Percentiles rank a stretch among this genome's conserved stretches.
phyloP scores from a whole-genome alignment of 2,797 vertebrate species.

The Iguana delicatissima region DNA sequence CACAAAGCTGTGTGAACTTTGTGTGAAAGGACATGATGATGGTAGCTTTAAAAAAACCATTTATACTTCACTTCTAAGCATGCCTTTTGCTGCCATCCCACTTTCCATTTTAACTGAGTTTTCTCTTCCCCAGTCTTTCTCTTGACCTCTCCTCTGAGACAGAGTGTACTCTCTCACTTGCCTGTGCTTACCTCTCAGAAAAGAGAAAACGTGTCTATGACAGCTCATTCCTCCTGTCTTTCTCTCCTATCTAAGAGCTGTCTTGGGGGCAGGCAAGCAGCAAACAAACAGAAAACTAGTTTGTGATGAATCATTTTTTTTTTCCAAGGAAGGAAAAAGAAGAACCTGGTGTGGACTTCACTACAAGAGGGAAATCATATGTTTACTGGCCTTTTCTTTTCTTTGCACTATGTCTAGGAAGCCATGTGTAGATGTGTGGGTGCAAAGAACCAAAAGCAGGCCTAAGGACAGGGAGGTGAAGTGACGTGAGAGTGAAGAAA shows the following conservation, averaged over 20 bases:
- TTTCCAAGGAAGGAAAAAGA: no score
- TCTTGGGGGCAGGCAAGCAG: not conserved
- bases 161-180: not conserved
- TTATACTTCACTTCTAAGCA: not conserved
- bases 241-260: not conserved
- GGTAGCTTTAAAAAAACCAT: not conserved
- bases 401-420: not conserved
- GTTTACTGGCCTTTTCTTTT: not conserved
- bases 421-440: not conserved
- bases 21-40: no score
- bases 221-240: not conserved
- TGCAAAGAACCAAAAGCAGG: not conserved
- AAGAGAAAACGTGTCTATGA: not conserved
- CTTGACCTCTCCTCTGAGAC: not conserved
- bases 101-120: not conserved
- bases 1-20: no score
- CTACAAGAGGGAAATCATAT: no score
- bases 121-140: not conserved
- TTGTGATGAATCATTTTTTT: not conserved
- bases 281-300: not conserved
- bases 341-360: not conserved
- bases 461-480: not conserved
- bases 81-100: not conserved
- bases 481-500: not conserved
- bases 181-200: not conserved